These are phyloP conservation scores for Caenorhabditis panamensis DNA, from an alignment of 2,888 invertebrate species.

Conservation along the genomic window DNA sequence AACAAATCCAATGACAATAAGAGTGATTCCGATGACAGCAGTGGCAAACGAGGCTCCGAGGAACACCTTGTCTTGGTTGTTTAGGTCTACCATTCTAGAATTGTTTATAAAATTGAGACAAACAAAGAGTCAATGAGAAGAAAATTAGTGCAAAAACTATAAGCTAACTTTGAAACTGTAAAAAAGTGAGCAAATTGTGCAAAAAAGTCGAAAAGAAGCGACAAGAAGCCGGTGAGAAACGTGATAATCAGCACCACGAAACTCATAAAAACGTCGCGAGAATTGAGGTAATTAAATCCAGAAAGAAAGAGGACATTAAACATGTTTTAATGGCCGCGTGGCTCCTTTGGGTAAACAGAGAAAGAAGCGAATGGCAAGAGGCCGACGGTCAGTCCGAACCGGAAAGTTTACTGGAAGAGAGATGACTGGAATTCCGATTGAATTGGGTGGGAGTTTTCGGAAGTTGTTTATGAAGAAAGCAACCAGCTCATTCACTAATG, in stretches of 20 bases:
- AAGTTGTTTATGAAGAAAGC: no score
- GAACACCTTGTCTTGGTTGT: constrained; percentile 64
- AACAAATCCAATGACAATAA: constrained; percentile 67
- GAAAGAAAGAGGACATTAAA: constrained; percentile 46
- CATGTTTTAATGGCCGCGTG: constrained; percentile 50
- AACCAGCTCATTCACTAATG: no score
- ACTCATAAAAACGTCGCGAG: constrained; percentile 35
- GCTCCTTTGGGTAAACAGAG: constrained; percentile 23
- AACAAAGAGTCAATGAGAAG: no score
- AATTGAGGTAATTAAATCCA: constrained; percentile 45
- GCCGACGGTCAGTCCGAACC: constrained; percentile 35
- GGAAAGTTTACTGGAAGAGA: constrained; percentile 18
- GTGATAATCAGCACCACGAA: constrained; percentile 23
- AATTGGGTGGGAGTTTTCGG: neutral
- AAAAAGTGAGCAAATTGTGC: neutral
- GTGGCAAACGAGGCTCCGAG: constrained; percentile 53
- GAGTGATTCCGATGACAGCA: constrained; percentile 61
- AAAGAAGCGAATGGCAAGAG: constrained; percentile 21
- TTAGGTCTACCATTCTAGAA: constrained; percentile 23
- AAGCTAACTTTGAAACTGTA: neutral
- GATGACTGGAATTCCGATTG: neutral
- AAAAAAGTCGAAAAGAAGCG: constrained; percentile 30
- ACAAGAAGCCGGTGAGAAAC: constrained; percentile 26
- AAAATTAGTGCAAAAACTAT: no score
- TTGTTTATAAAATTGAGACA: no score